Evolutionary conservation across 2,113 vertebrate genomes (phyloP).

Genomic region (Platanista minor): DNA sequence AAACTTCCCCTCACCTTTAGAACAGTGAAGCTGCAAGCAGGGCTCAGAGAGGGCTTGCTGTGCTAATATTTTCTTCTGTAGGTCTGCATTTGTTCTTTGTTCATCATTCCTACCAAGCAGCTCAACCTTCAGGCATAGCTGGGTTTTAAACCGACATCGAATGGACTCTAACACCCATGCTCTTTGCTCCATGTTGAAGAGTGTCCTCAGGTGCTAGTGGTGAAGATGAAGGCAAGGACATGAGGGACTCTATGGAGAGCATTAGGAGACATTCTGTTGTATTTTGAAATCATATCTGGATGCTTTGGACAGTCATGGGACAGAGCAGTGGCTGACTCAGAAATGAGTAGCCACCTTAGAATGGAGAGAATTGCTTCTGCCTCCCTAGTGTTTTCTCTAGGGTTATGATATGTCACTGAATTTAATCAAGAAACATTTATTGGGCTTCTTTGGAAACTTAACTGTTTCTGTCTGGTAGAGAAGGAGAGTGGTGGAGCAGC

Average conservation of each 20-base stretch:
- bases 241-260: not conserved
- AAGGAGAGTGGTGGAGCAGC: not conserved
- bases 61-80: not conserved
- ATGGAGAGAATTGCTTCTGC: not conserved
- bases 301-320: not conserved
- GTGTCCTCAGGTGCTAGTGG: not conserved
- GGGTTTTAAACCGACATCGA: not conserved
- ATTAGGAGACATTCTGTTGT: not conserved
- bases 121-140: not conserved
- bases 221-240: not conserved
- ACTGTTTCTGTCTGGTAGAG: not conserved
- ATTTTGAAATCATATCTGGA: not conserved
- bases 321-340: not conserved
- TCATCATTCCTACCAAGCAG: not conserved
- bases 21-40: not conserved
- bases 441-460: not conserved
- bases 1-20: not conserved
- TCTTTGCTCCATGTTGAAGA: not conserved
- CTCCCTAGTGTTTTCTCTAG: not conserved
- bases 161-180: not conserved
- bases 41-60: not conserved
- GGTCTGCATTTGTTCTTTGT: not conserved
- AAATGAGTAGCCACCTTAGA: not conserved
- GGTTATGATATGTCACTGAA: not conserved
- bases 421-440: not conserved